Evolutionary conservation across 2,113 vertebrate genomes (phyloP).

Genomic region (Osmerus mordax): DNA sequence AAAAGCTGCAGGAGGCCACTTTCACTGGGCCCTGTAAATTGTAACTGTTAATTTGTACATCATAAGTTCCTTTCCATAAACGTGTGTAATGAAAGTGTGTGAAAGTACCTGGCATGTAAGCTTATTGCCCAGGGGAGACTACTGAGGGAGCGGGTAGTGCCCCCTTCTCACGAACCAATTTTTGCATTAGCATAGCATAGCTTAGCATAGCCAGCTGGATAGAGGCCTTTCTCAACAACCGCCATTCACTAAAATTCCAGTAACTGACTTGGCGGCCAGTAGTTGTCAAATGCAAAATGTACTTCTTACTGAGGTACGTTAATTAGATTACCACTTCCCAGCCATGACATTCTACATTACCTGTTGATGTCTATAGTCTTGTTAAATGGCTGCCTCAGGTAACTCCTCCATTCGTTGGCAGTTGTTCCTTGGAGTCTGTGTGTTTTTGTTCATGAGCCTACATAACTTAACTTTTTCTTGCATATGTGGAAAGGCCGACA

Average conservation of each 20-base stretch:
- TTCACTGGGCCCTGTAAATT: conserved; percentile 73
- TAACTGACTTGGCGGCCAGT: not conserved
- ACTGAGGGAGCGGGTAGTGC: conserved; percentile 11
- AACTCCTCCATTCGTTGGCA: conserved; percentile 62
- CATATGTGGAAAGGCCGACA: conserved; percentile 82
- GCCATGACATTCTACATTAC: not conserved
- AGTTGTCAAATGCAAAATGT: no score
- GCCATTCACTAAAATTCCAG: conserved; percentile 13
- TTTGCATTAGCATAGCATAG: conserved; percentile 16
- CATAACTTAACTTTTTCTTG: conserved; percentile 75
- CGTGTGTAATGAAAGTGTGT: conserved; percentile 58
- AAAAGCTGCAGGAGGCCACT: conserved; percentile 64
- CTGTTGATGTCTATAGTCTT: not conserved
- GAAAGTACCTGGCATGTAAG: conserved; percentile 58
- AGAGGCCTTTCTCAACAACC: conserved; percentile 11
- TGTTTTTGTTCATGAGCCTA: conserved; percentile 62
- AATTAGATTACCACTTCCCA: no score
- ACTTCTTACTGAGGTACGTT: no score
- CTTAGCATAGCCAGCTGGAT: conserved; percentile 34
- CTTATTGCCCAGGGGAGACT: conserved; percentile 21
- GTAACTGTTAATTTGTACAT: conserved; percentile 77
- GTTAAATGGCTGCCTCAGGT: conserved; percentile 31
- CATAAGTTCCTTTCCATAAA: conserved; percentile 71
- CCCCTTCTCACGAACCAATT: not conserved
- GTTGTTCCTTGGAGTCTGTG: conserved; percentile 46